phyloP scores from a whole-genome alignment of 1,140 invertebrate genomes.

The Drepana arcuata region DNA sequence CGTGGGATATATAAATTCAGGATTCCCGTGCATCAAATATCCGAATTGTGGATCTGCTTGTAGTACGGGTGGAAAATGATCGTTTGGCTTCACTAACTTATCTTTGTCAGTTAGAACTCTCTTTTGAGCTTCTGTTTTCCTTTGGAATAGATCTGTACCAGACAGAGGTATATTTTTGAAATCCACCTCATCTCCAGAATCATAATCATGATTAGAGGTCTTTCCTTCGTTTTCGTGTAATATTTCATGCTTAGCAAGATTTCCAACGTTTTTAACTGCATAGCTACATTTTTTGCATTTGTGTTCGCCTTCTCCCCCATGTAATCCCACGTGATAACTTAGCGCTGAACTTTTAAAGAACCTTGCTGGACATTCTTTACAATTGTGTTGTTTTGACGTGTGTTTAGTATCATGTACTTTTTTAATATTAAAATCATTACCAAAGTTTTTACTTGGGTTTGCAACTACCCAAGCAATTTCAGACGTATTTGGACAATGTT shows the following conservation, averaged over 20 bases:
- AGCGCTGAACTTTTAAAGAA: constrained; percentile 80
- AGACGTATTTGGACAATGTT: constrained; percentile 48
- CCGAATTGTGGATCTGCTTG: constrained; percentile 78
- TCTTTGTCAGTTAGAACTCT: constrained; percentile 64
- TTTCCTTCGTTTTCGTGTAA: constrained; percentile 58
- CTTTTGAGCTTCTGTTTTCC: constrained; percentile 74
- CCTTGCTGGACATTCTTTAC: constrained; percentile 79
- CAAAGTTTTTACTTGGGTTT: constrained; percentile 29
- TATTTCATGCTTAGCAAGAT: constrained; percentile 81
- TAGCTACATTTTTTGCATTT: constrained; percentile 90
- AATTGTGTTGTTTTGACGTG: constrained; percentile 59
- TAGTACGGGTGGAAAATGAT: constrained; percentile 62
- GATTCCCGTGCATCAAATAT: constrained; percentile 79
- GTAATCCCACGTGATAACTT: constrained; percentile 81
- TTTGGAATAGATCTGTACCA: constrained; percentile 75
- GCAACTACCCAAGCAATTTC: constrained; percentile 43
- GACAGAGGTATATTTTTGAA: constrained; percentile 75
- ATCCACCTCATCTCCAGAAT: constrained; percentile 60
- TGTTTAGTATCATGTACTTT: constrained; percentile 38
- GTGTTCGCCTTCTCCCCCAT: constrained; percentile 78
- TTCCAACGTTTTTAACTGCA: constrained; percentile 82
- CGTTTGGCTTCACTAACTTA: constrained; percentile 65
- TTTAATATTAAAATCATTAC: constrained; percentile 28
- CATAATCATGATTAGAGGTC: constrained; percentile 46
- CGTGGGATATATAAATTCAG: constrained; percentile 83